A percentile compares a stretch with the other conserved stretches of the same genome.
Evolutionary conservation across 2,888 invertebrate species (phyloP).

Genomic region (Muschampia plurimacula): DNA sequence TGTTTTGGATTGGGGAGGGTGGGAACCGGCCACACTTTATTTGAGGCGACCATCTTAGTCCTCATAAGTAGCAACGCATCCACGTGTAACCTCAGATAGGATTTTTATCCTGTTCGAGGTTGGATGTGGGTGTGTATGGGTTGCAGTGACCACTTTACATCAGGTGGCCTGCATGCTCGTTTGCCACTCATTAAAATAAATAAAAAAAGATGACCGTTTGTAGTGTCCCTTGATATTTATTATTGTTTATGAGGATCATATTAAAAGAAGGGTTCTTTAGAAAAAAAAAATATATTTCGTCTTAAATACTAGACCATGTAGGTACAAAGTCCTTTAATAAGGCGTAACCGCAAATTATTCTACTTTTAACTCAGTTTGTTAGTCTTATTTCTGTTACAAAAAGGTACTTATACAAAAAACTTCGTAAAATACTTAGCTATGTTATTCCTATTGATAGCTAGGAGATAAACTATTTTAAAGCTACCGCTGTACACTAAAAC

Average conservation of each 20-base stretch:
- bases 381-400: constrained; percentile 56
- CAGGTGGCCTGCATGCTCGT: too few species aligned
- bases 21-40: too few species aligned
- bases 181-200: too few species aligned
- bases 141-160: too few species aligned
- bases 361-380: constrained; percentile 51
- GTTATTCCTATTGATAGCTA: constrained; percentile 41
- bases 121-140: too few species aligned
- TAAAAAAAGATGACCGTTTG: too few species aligned
- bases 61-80: too few species aligned
- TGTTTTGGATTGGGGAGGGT: too few species aligned
- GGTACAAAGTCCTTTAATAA: constrained; percentile 49
- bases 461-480: constrained; percentile 30
- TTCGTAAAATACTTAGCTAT: constrained; percentile 48
- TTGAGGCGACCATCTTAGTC: too few species aligned
- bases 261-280: constrained; percentile 39
- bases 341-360: constrained; percentile 52
- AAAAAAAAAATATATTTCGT: constrained; percentile 64
- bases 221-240: too few species aligned
- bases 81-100: too few species aligned
- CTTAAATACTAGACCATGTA: constrained; percentile 58
- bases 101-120: too few species aligned
- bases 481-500: constrained; percentile 26
- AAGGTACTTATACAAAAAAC: constrained; percentile 52
- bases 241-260: not conserved